phyloP scores from a whole-genome alignment of 2,888 invertebrate species.

The Galerucella calmariensis region DNA sequence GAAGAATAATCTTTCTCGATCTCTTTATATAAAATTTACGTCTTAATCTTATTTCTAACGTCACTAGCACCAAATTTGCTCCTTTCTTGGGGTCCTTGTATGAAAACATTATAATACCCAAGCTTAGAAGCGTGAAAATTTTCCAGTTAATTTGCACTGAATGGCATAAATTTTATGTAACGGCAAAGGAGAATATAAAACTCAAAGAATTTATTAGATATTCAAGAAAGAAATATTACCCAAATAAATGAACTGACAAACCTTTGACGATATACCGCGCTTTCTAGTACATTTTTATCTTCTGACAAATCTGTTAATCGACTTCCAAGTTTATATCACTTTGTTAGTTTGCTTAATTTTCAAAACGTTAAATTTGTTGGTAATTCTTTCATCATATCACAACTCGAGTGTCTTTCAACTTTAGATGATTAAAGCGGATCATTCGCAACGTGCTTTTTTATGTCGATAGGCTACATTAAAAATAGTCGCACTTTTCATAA shows the following conservation, averaged over 20 bases:
- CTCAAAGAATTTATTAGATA: conserved; percentile 16
- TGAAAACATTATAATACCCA: conserved; percentile 9
- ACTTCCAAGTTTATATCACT: no score
- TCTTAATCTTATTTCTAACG: background rate
- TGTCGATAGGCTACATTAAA: background rate
- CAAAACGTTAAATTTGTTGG: background rate
- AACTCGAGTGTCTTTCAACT: background rate
- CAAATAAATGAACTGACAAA: background rate
- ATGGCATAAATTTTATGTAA: conserved; percentile 24
- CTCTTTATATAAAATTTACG: conserved; percentile 7
- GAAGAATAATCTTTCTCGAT: background rate
- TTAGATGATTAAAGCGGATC: background rate
- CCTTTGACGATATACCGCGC: background rate
- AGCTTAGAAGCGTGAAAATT: conserved; percentile 22
- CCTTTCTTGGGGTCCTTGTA: background rate
- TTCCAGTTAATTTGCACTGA: conserved; percentile 21
- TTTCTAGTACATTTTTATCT: background rate
- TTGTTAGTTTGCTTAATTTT: background rate
- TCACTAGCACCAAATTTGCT: background rate
- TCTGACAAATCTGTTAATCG: background rate
- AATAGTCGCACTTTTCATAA: background rate
- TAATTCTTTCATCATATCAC: background rate
- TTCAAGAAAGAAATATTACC: conserved; percentile 9
- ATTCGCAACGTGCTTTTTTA: background rate
- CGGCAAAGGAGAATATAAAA: conserved; percentile 17